phyloP scores from a whole-genome alignment of 1,140 invertebrate species.

The Spodoptera frugiperda region DNA sequence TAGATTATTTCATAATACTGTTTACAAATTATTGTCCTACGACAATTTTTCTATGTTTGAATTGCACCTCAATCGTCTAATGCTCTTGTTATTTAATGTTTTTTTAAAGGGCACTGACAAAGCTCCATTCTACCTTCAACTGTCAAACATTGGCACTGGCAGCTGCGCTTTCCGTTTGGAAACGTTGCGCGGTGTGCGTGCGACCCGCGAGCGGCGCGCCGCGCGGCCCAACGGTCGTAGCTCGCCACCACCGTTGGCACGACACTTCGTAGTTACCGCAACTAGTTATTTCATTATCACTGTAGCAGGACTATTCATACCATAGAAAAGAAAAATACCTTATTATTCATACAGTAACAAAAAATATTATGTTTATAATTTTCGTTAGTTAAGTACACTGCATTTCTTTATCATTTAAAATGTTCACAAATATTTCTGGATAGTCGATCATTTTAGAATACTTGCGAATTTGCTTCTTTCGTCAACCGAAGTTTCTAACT shows the following conservation, averaged over 20 bases:
- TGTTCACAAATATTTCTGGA: too few relatives aligned
- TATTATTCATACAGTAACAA: too few relatives aligned
- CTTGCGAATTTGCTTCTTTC: not conserved
- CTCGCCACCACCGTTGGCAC: constrained; percentile 17
- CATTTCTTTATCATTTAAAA: too few relatives aligned
- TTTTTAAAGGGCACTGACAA: constrained; percentile 63
- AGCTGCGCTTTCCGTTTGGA: constrained; percentile 59
- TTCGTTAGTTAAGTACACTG: too few relatives aligned
- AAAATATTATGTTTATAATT: too few relatives aligned
- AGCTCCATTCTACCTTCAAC: constrained; percentile 47
- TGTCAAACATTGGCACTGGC: constrained; percentile 52
- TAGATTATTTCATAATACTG: not conserved
- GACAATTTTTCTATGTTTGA: not conserved
- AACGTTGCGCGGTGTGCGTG: constrained; percentile 38
- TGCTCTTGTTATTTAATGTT: constrained; percentile 56
- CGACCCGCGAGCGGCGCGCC: not conserved
- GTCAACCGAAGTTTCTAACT: not conserved
- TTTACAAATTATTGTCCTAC: not conserved
- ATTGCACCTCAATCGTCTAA: constrained; percentile 30
- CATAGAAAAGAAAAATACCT: too few relatives aligned
- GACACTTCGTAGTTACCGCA: constrained; percentile 35
- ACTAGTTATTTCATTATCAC: too few relatives aligned
- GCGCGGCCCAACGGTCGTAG: constrained; percentile 44
- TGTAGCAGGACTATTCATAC: too few relatives aligned
- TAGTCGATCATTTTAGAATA: too few relatives aligned